These are phyloP conservation scores for Eilema sororculum DNA, from an alignment of 2,888 invertebrate genomes.

Conservation along the genomic window DNA sequence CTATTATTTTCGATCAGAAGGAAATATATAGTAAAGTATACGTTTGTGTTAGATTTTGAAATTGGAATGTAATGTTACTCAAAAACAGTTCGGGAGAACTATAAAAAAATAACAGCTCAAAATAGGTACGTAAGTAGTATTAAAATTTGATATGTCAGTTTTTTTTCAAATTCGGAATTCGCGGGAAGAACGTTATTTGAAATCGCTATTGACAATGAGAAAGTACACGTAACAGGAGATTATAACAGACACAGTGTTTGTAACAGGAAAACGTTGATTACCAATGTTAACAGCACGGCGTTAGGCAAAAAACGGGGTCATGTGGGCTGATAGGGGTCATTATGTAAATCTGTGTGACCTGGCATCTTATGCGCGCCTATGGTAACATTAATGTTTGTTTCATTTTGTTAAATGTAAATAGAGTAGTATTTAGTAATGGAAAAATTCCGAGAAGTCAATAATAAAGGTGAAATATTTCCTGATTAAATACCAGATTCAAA, in stretches of 20 bases:
- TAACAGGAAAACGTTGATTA: slow-evolving; percentile 57
- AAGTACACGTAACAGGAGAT: slow-evolving; percentile 34
- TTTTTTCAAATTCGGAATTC: background rate
- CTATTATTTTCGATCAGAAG: background rate
- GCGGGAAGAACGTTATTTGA: background rate
- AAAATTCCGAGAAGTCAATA: background rate
- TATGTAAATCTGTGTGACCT: slow-evolving; percentile 77
- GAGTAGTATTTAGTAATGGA: background rate
- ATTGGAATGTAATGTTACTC: too few species aligned
- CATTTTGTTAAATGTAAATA: slow-evolving; percentile 18
- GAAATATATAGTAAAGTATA: too few species aligned
- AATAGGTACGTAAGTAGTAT: too few species aligned
- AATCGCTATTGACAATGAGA: slow-evolving; percentile 23
- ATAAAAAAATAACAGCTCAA: too few species aligned
- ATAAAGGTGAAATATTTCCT: background rate
- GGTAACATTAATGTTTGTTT: slow-evolving; percentile 50
- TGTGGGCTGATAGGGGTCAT: slow-evolving; percentile 73
- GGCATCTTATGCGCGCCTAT: slow-evolving; percentile 59
- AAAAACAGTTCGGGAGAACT: too few species aligned
- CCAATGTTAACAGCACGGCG: slow-evolving; percentile 48
- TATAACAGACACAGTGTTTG: slow-evolving; percentile 41
- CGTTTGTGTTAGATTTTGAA: too few species aligned
- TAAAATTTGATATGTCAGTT: background rate
- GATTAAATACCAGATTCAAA: background rate
- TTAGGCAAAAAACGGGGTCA: slow-evolving; percentile 72